Percentiles rank a stretch among this genome's conserved stretches.
Evolutionary conservation across 2,888 invertebrate genomes (phyloP).

Genomic region (Mesorhabditis spiculigera): DNA sequence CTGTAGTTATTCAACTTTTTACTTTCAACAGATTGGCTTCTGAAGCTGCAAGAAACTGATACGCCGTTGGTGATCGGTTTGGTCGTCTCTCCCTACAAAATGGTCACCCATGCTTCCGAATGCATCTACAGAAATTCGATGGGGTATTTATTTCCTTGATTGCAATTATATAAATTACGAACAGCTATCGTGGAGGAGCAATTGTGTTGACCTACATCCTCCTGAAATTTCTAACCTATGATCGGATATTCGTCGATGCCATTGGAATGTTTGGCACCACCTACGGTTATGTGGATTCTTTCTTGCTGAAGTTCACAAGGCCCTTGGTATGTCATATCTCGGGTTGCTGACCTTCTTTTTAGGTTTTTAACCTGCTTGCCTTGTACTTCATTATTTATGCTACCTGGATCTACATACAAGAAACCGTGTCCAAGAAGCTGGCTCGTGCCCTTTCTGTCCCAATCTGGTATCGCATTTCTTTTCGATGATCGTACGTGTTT

Average conservation of each 20-base stretch:
- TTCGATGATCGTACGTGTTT: slow-evolving; percentile 11
- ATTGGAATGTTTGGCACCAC: slow-evolving; percentile 44
- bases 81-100: slow-evolving; percentile 69
- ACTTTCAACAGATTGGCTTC: slow-evolving; percentile 42
- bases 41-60: slow-evolving; percentile 50
- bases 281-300: slow-evolving; percentile 37
- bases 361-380: slow-evolving; percentile 45
- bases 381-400: slow-evolving; percentile 46
- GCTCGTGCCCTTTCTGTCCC: slow-evolving; percentile 53
- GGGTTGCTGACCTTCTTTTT: slow-evolving; percentile 17
- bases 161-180: slow-evolving; percentile 16
- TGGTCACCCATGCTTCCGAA: slow-evolving; percentile 32
- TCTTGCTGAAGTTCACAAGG: slow-evolving; percentile 43
- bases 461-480: slow-evolving; percentile 41
- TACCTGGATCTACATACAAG: slow-evolving; percentile 53
- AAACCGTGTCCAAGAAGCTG: slow-evolving; percentile 48
- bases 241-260: slow-evolving; percentile 47
- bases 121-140: slow-evolving; percentile 31
- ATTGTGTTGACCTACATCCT: slow-evolving; percentile 39
- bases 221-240: slow-evolving; percentile 50
- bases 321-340: slow-evolving; percentile 37
- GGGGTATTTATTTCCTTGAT: slow-evolving; percentile 15
- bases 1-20: slow-evolving; percentile 7
- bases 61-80: slow-evolving; percentile 63
- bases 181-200: slow-evolving; percentile 40